Evolutionary conservation across 1,140 invertebrate genomes (phyloP).

Genomic region (Leptinotarsa defecta): DNA sequence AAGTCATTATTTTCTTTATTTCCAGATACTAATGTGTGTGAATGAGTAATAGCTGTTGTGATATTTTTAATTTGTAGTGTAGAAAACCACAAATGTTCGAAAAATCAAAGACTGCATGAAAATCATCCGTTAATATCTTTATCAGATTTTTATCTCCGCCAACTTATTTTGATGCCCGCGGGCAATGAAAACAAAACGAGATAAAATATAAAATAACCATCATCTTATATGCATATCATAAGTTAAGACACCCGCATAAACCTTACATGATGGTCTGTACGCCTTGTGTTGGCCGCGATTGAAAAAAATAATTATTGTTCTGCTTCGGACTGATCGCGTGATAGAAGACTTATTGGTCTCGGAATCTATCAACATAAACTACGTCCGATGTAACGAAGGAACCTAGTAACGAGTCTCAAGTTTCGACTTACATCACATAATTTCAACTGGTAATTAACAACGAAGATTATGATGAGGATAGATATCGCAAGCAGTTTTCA

Average conservation of each 20-base stretch:
- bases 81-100: too few relatives aligned
- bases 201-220: slow-evolving; percentile 24
- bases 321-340: slow-evolving; percentile 25
- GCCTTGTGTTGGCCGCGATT: slow-evolving; percentile 25
- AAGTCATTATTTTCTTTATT: too few relatives aligned
- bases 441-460: slow-evolving; percentile 29
- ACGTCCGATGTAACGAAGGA: slow-evolving; percentile 26
- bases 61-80: too few relatives aligned
- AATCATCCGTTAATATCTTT: slow-evolving; percentile 5
- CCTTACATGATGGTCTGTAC: slow-evolving; percentile 12
- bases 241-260: slow-evolving; percentile 33
- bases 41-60: too few relatives aligned
- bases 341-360: slow-evolving; percentile 31
- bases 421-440: slow-evolving; percentile 30
- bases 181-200: neutral
- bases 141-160: slow-evolving; percentile 1
- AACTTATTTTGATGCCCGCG: neutral
- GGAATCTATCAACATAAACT: slow-evolving; percentile 29
- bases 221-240: slow-evolving; percentile 28
- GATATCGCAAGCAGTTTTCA: slow-evolving; percentile 26
- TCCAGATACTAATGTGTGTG: too few relatives aligned
- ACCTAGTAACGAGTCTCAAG: slow-evolving; percentile 30
- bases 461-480: slow-evolving; percentile 22
- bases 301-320: slow-evolving; percentile 33
- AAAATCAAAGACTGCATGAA: neutral